Evolutionary conservation across 2,113 vertebrate species (phyloP).

Genomic region (Salvator merianae): DNA sequence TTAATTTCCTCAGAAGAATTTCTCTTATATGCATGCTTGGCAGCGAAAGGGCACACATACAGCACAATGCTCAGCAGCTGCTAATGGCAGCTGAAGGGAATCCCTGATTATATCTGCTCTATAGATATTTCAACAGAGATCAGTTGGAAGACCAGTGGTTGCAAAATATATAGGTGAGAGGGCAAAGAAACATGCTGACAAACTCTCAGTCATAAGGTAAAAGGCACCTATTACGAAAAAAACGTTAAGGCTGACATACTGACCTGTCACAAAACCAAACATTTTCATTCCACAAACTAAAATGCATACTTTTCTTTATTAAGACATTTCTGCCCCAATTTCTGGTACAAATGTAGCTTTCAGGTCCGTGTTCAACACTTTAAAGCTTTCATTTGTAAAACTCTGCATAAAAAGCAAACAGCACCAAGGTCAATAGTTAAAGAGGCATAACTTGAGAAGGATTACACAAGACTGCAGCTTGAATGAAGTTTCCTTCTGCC

Average conservation of each 20-base stretch:
- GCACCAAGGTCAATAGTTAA: neutral
- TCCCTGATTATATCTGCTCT: neutral
- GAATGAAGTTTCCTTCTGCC: neutral
- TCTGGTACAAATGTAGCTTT: neutral
- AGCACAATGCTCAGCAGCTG: neutral
- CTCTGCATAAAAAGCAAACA: neutral
- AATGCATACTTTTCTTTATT: neutral
- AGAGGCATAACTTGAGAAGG: neutral
- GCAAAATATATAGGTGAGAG: neutral
- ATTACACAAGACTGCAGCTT: neutral
- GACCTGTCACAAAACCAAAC: neutral
- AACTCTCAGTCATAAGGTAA: neutral
- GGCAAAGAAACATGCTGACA: neutral
- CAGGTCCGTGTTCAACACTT: neutral
- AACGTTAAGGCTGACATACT: neutral
- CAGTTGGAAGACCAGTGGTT: neutral
- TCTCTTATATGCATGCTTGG: fast-evolving
- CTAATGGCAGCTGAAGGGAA: neutral
- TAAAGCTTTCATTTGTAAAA: neutral
- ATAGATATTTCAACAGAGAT: no score
- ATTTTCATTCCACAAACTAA: neutral
- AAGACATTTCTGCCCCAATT: neutral
- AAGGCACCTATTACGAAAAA: neutral
- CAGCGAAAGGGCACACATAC: neutral
- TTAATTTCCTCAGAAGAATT: neutral